Conservation (phyloP, 2,797 vertebrate genomes). For the Chloroceryle inda region DNA sequence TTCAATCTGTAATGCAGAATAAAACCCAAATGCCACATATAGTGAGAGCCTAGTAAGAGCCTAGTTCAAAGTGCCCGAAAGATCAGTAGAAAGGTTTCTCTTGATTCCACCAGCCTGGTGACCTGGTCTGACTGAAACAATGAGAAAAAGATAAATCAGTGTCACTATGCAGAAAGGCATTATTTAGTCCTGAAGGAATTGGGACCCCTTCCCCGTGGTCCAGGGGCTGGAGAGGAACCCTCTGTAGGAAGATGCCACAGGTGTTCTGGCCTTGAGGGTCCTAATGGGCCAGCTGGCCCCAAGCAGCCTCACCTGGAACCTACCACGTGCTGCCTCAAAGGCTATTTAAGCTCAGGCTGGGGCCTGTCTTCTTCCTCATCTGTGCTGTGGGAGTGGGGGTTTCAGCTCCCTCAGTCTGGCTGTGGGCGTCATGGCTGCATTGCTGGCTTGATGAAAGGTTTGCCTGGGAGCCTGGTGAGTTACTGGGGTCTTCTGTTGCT, state of each 20-base stretch:
- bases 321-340: rapidly evolving
- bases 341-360: neutral
- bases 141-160: neutral
- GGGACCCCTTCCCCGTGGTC: too few relatives aligned
- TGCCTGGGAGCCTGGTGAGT: rapidly evolving
- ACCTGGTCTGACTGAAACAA: neutral
- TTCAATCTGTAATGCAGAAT: conserved; percentile 36
- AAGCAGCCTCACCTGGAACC: neutral
- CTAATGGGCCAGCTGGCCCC: neutral
- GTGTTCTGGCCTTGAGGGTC: neutral
- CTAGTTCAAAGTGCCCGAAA: neutral
- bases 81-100: neutral
- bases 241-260: rapidly evolving
- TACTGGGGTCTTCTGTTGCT: rapidly evolving
- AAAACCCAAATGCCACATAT: neutral
- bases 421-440: rapidly evolving
- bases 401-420: rapidly evolving
- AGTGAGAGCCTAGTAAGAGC: neutral
- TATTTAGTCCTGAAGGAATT: neutral
- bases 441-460: rapidly evolving
- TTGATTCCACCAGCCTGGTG: neutral
- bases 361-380: rapidly evolving
- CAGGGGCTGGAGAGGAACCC: neutral
- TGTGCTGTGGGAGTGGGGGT: rapidly evolving
- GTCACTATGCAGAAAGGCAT: neutral